Conservation (phyloP, 2,113 vertebrate genomes). For the Microcebus jonahi region DNA sequence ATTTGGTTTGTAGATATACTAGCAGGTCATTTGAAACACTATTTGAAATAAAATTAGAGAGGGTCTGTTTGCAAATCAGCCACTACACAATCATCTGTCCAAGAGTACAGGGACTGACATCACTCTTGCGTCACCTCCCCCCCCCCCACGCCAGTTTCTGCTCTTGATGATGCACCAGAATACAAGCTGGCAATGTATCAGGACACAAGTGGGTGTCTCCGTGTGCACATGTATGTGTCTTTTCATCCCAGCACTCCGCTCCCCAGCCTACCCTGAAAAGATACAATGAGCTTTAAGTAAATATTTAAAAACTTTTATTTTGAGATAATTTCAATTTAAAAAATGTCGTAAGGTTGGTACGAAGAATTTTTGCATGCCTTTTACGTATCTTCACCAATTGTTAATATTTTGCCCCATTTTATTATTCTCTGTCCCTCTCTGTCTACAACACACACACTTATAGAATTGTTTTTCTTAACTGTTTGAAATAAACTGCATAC, state of each 20-base stretch:
- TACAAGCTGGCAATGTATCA: background rate
- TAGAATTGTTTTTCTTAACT: background rate
- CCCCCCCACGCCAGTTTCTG: background rate
- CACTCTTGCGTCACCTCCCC: background rate
- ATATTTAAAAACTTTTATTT: background rate
- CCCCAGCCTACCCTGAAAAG: background rate
- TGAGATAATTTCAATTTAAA: conserved; percentile 12
- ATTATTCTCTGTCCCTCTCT: background rate
- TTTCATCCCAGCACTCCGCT: background rate
- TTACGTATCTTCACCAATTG: background rate
- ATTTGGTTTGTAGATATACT: conserved; percentile 47
- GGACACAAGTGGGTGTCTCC: background rate
- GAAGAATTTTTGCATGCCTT: background rate
- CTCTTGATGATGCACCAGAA: background rate
- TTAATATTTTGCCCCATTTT: background rate
- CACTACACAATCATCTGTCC: background rate
- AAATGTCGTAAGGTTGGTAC: background rate
- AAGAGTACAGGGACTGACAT: background rate
- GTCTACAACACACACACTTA: background rate
- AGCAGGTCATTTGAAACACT: conserved; percentile 49
- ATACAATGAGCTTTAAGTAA: background rate
- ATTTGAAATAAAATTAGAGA: conserved; percentile 55
- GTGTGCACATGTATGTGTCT: background rate
- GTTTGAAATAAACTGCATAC: background rate
- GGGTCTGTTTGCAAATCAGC: conserved; percentile 29